Base-by-base conservation (phyloP, 2,113 vertebrate genomes). In the Solea solea region DNA sequence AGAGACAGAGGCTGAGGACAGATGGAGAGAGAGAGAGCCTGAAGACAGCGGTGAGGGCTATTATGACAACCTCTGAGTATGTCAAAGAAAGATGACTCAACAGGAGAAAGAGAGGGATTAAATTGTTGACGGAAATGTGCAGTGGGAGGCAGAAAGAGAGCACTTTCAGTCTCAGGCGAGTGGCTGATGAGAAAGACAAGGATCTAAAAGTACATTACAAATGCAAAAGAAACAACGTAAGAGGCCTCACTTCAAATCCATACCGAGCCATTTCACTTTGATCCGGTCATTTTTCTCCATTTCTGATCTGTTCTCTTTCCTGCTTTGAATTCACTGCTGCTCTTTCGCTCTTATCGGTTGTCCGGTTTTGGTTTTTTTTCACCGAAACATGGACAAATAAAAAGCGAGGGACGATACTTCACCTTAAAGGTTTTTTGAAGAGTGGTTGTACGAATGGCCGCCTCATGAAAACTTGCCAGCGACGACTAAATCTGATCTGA, bases 1-100 rank as follows among this genome's bases (percentile, higher is more conserved):
- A 60, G 34, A 40, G 44, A 49, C 41, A 59, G 28, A 39, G 58
- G 27, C 49, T 9, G 40, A 1, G 39, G 50, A 64, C 21, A 39
- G 42, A 21, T 0, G 5, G 44, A 41, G 40, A 62, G 44, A 10
- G 16, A 14, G 4, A 3, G 16, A 8, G 66, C 28, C 13, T 9
- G 28, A 44, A 34, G 27, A 46, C 9, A 15, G 27, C 9, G 56
- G 14, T 3, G 46, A 1, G 55, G 3, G 67, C 34, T 34, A 34
- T 34, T 34, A 34, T 34, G 34, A 6, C 34, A 34, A 34, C 34
- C 3, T 34, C 34, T 3, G 34, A 41, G 46, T 15, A 2, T 16
- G 21, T 62, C 34, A 74, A 78, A 82, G 74, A 51, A 63, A 5
- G 63, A 83, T 81, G 84, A 84, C 5, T 86, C 81, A 73, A 68